Evolutionary conservation across 2,888 invertebrate species (phyloP).

Genomic region (Temnothorax unifasciatus): DNA sequence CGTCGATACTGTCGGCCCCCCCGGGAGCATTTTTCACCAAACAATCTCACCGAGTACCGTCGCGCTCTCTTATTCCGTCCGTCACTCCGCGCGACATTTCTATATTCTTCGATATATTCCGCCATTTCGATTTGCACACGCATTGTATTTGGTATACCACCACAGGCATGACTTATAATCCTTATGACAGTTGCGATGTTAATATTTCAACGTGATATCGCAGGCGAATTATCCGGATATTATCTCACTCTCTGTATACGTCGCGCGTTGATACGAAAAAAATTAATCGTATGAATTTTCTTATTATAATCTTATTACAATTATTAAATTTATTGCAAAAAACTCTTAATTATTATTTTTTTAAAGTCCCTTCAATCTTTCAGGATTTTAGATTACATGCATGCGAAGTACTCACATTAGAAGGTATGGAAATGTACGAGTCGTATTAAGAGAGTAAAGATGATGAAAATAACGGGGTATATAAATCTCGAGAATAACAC

Average conservation of each 20-base stretch:
- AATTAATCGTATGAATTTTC: background rate
- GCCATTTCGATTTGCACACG: slow-evolving; percentile 17
- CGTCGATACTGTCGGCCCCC: slow-evolving; percentile 58
- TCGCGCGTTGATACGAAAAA: background rate
- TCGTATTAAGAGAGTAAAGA: background rate
- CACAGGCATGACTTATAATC: background rate
- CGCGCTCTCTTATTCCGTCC: slow-evolving; percentile 55
- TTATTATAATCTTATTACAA: background rate
- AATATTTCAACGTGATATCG: slow-evolving; percentile 4
- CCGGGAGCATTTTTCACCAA: slow-evolving; percentile 58
- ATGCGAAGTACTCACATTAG: background rate
- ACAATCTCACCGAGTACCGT: slow-evolving; percentile 49
- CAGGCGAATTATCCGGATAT: too few species aligned
- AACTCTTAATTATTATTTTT: background rate
- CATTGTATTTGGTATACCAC: background rate
- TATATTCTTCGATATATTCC: slow-evolving; percentile 52
- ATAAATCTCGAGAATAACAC: slow-evolving; percentile 20
- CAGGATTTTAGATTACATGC: background rate
- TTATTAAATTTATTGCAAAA: background rate
- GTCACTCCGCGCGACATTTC: slow-evolving; percentile 47
- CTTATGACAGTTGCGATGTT: slow-evolving; percentile 13
- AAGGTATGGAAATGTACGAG: background rate
- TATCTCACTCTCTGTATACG: background rate
- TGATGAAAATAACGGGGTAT: background rate
- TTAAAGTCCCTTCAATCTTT: background rate